These are phyloP conservation scores for Fistularia commersonii DNA, from an alignment of 2,797 vertebrate species.

Conservation along the genomic window DNA sequence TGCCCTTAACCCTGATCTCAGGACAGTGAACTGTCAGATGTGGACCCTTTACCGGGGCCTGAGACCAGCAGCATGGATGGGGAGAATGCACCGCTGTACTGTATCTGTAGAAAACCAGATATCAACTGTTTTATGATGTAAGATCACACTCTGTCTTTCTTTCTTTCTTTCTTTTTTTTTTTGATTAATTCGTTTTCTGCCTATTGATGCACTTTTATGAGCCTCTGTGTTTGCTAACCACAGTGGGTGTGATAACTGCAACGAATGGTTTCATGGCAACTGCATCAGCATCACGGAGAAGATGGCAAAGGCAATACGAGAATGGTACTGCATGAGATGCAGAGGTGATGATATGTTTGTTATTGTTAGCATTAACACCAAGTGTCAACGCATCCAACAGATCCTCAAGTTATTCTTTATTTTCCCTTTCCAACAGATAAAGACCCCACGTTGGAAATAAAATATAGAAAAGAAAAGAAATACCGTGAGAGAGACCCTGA, in stretches of 20 bases:
- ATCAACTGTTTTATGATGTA: slow-evolving; percentile 98
- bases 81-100: slow-evolving; percentile 87
- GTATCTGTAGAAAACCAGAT: slow-evolving; percentile 89
- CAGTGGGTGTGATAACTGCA: slow-evolving; percentile 93
- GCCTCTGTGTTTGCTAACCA: slow-evolving; percentile 5
- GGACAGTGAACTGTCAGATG: slow-evolving; percentile 84
- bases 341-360: slow-evolving; percentile 68
- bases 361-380: not conserved
- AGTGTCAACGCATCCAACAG: not conserved
- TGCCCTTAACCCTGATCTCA: slow-evolving; percentile 27
- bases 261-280: slow-evolving; percentile 94
- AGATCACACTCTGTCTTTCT: slow-evolving; percentile 31
- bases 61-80: slow-evolving; percentile 74
- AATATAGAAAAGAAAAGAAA: slow-evolving; percentile 85
- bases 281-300: slow-evolving; percentile 94
- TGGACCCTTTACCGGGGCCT: slow-evolving; percentile 66
- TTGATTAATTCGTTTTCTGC: not conserved
- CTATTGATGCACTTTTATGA: not conserved
- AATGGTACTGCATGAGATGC: slow-evolving; percentile 92
- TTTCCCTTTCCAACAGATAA: slow-evolving; percentile 66
- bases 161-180: not conserved
- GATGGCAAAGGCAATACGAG: slow-evolving; percentile 89
- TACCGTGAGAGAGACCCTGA: slow-evolving; percentile 79
- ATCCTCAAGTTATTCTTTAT: not conserved
- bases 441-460: slow-evolving; percentile 84